phyloP scores from a whole-genome alignment of 2,113 vertebrate genomes.

The Etheostoma cragini region DNA sequence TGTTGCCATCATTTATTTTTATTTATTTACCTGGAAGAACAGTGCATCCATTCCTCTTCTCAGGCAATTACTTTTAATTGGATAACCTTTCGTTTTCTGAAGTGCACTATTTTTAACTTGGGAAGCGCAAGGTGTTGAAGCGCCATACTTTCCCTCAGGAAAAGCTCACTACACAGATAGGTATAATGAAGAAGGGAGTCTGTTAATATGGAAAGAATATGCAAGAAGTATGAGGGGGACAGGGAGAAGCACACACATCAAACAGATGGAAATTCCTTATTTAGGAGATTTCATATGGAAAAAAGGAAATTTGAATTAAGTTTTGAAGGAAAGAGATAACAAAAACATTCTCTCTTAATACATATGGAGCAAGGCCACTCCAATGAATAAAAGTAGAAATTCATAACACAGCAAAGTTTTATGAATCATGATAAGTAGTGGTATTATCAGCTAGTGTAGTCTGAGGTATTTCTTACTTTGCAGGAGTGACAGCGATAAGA shows the following conservation, averaged over 20 bases:
- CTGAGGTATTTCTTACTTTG: constrained; percentile 7
- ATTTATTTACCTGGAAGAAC: constrained; percentile 59
- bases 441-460: constrained; percentile 11
- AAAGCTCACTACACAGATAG: constrained; percentile 49
- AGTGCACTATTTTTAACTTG: constrained; percentile 73
- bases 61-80: constrained; percentile 81
- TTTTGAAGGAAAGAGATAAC: constrained; percentile 48
- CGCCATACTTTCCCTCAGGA: constrained; percentile 52
- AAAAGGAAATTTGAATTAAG: constrained; percentile 30
- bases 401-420: constrained; percentile 20
- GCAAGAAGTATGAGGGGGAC: constrained; percentile 61
- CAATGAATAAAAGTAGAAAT: constrained; percentile 31
- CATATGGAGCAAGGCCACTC: constrained; percentile 33
- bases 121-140: constrained; percentile 61
- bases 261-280: constrained; percentile 75
- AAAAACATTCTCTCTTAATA: constrained; percentile 45
- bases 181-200: constrained; percentile 44
- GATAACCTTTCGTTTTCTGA: constrained; percentile 75
- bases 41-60: constrained; percentile 48
- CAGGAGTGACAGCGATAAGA: constrained; percentile 7
- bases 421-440: constrained; percentile 22
- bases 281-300: constrained; percentile 58
- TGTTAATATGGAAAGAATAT: constrained; percentile 72
- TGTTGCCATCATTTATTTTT: constrained; percentile 66
- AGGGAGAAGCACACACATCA: constrained; percentile 59